Conservation (phyloP, 2,888 invertebrate species). For the Mythimna impura region DNA sequence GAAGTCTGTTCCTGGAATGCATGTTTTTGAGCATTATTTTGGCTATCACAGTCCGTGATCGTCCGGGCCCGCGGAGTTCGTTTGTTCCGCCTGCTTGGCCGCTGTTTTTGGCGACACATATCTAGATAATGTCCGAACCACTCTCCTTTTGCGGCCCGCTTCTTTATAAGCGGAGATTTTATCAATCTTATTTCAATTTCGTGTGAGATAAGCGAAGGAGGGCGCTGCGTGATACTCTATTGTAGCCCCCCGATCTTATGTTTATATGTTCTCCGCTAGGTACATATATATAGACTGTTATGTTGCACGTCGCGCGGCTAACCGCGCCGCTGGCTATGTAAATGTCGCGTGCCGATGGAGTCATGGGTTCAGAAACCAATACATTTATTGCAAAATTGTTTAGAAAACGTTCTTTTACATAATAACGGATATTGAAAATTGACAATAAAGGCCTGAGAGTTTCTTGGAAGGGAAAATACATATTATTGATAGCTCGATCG, state of each 20-base stretch:
- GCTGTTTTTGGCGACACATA: conserved; percentile 82
- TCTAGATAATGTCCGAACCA: conserved; percentile 83
- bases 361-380: conserved; percentile 85
- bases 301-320: conserved; percentile 71
- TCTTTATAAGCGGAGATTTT: conserved; percentile 79
- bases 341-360: conserved; percentile 88
- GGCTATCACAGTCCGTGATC: conserved; percentile 75
- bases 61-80: conserved; percentile 68
- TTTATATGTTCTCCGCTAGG: conserved; percentile 44
- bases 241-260: conserved; percentile 39
- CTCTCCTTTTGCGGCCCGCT: conserved; percentile 79
- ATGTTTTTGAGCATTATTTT: conserved; percentile 67
- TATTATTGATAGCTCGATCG: conserved; percentile 8
- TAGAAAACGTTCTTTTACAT: conserved; percentile 82
- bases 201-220: conserved; percentile 76
- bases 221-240: conserved; percentile 69
- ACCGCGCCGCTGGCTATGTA: conserved; percentile 76
- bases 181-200: conserved; percentile 84
- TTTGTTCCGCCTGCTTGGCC: conserved; percentile 77
- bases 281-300: conserved; percentile 40
- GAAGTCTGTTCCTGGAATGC: conserved; percentile 28
- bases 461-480: conserved; percentile 18
- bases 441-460: conserved; percentile 45
- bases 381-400: conserved; percentile 84
- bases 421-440: conserved; percentile 74